Evolutionary conservation across 2,888 invertebrate species (phyloP).

Genomic region (Dolichopus griseipennis): DNA sequence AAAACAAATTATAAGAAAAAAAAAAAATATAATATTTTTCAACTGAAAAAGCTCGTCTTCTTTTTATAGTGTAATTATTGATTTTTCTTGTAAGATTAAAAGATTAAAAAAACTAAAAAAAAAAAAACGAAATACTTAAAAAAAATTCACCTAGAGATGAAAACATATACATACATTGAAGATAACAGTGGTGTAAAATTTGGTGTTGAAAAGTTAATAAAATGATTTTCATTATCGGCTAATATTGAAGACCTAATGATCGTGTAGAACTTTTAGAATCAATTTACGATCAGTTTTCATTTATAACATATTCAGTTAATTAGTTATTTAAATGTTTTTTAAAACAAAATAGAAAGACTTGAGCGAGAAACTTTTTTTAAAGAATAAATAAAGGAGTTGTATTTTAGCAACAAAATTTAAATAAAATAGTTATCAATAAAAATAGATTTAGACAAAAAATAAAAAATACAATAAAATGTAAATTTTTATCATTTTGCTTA

Average conservation of each 20-base stretch:
- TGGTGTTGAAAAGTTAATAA: no score
- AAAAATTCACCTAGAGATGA: neutral
- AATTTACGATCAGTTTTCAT: no score
- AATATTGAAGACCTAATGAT: no score
- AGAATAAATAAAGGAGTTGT: neutral
- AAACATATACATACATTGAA: no score
- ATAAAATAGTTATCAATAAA: neutral
- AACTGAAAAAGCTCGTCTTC: neutral
- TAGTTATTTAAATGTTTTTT: no score
- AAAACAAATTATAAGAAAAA: neutral
- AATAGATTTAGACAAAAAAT: neutral
- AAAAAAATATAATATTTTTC: neutral
- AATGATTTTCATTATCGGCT: no score
- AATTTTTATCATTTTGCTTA: neutral
- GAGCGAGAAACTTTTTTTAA: neutral
- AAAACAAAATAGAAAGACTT: no score
- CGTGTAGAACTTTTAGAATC: no score
- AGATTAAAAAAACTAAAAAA: neutral
- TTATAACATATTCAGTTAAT: no score
- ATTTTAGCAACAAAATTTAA: no score
- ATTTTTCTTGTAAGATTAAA: slow-evolving; percentile 2
- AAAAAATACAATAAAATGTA: neutral
- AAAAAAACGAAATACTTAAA: neutral
- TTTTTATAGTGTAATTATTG: slow-evolving; percentile 6
- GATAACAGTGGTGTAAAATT: no score